These are phyloP conservation scores for Phodopus roborovskii DNA, from an alignment of 2,113 vertebrate species.

Conservation along the genomic window DNA sequence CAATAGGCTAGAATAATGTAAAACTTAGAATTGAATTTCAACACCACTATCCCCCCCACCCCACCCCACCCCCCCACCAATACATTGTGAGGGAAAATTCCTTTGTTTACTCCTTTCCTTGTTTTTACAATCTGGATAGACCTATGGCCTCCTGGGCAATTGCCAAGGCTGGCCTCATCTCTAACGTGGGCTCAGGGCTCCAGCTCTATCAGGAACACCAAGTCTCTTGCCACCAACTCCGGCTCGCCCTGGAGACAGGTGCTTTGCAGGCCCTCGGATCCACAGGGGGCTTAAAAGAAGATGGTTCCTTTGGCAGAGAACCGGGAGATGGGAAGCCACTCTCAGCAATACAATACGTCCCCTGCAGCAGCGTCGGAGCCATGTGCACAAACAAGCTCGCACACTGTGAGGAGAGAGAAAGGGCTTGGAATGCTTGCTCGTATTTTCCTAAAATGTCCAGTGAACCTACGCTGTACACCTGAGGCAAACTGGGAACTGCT, in stretches of 20 bases:
- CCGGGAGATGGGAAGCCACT: background rate
- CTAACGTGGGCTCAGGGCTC: background rate
- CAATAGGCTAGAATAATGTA: background rate
- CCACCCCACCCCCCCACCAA: background rate
- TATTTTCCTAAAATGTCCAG: conserved; percentile 80
- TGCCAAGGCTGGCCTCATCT: background rate
- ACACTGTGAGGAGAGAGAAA: background rate
- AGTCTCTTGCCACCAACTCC: background rate
- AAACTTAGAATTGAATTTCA: background rate
- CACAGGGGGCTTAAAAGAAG: background rate
- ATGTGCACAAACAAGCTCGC: conserved; percentile 43
- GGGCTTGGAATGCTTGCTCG: conserved; percentile 72
- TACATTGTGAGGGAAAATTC: background rate
- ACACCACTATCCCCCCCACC: no score
- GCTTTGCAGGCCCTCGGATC: background rate
- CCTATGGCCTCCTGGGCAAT: background rate
- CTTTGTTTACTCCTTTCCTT: conserved; percentile 13
- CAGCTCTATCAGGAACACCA: background rate
- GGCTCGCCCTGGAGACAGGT: background rate
- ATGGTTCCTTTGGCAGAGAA: background rate
- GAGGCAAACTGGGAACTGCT: conserved; percentile 73
- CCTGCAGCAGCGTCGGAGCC: conserved; percentile 19
- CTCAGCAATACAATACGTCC: background rate
- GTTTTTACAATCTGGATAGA: background rate
- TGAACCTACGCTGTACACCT: conserved; percentile 81